Evolutionary conservation across 2,888 invertebrate genomes (phyloP).

Genomic region (Stenichneumon culpator): DNA sequence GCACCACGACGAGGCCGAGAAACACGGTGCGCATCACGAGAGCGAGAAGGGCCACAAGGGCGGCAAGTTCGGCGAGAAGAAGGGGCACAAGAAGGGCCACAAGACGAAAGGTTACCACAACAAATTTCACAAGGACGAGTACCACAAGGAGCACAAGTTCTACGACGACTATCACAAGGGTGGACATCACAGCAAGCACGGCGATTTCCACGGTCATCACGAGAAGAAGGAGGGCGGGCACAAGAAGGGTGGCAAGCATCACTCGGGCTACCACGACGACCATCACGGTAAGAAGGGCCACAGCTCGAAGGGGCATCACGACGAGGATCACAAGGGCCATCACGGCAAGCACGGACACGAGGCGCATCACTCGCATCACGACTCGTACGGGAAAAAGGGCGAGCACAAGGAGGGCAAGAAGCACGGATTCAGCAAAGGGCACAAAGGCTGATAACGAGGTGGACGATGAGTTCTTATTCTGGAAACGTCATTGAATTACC

Average conservation of each 20-base stretch:
- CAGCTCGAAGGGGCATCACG: constrained; percentile 89
- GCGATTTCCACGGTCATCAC: constrained; percentile 89
- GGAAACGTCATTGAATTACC: neutral
- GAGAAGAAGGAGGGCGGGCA: constrained; percentile 88
- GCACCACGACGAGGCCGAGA: constrained; percentile 88
- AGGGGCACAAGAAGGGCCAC: constrained; percentile 92
- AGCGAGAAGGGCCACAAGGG: constrained; percentile 89
- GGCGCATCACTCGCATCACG: constrained; percentile 87
- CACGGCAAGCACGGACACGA: constrained; percentile 88
- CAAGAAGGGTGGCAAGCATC: constrained; percentile 89
- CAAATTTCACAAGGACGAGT: constrained; percentile 92
- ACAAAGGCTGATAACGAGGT: constrained; percentile 59
- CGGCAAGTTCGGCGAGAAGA: constrained; percentile 90
- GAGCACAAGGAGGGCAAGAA: constrained; percentile 87
- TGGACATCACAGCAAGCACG: constrained; percentile 90
- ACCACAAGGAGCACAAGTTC: constrained; percentile 92
- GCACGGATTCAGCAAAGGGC: constrained; percentile 80
- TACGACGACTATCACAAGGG: constrained; percentile 91
- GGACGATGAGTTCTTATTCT: neutral
- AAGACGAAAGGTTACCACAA: constrained; percentile 93
- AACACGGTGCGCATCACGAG: constrained; percentile 89
- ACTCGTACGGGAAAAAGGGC: constrained; percentile 88
- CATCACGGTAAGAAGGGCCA: constrained; percentile 89
- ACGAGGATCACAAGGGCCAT: constrained; percentile 89
- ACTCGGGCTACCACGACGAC: constrained; percentile 88